Percentiles rank a stretch among this genome's conserved stretches.
Conservation (phyloP, 2,797 vertebrate species). For the Pangasius djambal region DNA sequence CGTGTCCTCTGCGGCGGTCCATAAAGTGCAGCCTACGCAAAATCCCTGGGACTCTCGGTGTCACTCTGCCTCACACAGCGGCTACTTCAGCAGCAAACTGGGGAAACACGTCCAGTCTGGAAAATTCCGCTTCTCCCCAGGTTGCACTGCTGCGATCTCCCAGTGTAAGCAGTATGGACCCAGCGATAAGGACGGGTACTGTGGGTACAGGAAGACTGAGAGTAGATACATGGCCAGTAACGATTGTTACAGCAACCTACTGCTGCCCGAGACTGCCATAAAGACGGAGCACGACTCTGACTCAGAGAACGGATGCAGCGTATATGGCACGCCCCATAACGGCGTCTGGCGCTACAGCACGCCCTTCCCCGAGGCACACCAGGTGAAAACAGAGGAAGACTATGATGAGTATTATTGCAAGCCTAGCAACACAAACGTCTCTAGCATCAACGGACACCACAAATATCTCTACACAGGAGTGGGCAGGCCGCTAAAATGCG, state of each 20-base stretch:
- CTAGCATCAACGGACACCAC: conserved; percentile 41
- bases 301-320: conserved; percentile 66
- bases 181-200: conserved; percentile 61
- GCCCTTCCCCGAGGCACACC: conserved; percentile 65
- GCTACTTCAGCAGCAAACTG: conserved; percentile 56
- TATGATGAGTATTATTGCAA: conserved; percentile 62
- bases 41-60: conserved; percentile 62
- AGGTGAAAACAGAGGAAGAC: conserved; percentile 76
- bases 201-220: conserved; percentile 66
- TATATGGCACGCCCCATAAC: conserved; percentile 56
- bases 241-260: conserved; percentile 57
- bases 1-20: conserved; percentile 57
- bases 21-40: conserved; percentile 59
- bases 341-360: conserved; percentile 67
- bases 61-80: conserved; percentile 50
- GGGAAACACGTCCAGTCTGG: conserved; percentile 63
- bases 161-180: conserved; percentile 63
- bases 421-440: conserved; percentile 61
- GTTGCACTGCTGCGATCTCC: conserved; percentile 61
- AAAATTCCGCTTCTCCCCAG: conserved; percentile 62
- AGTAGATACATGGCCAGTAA: conserved; percentile 57
- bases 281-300: conserved; percentile 80
- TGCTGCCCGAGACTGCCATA: conserved; percentile 71
- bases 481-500: conserved; percentile 64
- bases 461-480: conserved; percentile 60